Conservation (phyloP, 2,797 vertebrate species). For the Cygnus olor region DNA sequence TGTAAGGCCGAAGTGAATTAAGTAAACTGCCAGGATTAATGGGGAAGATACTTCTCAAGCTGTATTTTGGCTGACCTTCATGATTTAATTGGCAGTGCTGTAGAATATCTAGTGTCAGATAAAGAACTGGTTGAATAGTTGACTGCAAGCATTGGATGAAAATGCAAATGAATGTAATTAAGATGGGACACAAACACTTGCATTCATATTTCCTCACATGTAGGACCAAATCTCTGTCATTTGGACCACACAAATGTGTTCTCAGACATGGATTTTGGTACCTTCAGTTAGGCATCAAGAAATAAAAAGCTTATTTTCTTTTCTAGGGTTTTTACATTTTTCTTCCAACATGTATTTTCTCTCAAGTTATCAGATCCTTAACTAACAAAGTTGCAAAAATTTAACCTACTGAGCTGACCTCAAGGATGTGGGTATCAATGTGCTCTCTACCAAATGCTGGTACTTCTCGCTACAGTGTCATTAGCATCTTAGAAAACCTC, state of each 20-base stretch:
- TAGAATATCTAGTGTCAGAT: constrained; percentile 27
- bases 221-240: not conserved
- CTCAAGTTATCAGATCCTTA: not conserved
- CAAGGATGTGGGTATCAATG: not conserved
- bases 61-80: constrained; percentile 58
- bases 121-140: not conserved
- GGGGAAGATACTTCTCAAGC: constrained; percentile 26
- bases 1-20: constrained; percentile 26
- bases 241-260: not conserved
- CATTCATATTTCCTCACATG: not conserved
- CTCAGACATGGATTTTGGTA: not conserved
- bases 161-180: not conserved
- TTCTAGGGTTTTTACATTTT: not conserved
- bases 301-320: not conserved
- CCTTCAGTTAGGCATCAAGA: not conserved
- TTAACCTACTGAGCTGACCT: not conserved
- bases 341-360: not conserved
- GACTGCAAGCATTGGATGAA: not conserved
- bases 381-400: not conserved
- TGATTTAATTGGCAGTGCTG: constrained; percentile 25
- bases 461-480: not conserved
- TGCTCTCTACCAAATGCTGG: not conserved
- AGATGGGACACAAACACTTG: not conserved
- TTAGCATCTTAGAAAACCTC: not conserved
- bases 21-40: constrained; percentile 22